A percentile compares a stretch with the other conserved stretches of the same genome.
These are phyloP conservation scores for Artibeus jamaicensis DNA, from an alignment of 2,797 vertebrate species.

Conservation along the genomic window DNA sequence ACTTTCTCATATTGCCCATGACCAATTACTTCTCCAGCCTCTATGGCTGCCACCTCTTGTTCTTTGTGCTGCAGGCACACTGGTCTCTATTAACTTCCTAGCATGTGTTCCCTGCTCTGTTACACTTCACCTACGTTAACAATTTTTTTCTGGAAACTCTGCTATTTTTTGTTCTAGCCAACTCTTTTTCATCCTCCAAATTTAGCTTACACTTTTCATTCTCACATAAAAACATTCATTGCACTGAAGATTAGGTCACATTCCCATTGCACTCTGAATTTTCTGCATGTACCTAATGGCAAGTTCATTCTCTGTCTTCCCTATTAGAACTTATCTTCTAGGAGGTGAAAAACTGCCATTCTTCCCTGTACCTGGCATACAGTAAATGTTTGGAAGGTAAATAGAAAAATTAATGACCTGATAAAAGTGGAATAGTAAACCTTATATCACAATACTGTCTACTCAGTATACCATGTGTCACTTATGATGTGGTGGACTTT, in stretches of 20 bases:
- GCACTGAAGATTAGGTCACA: not conserved
- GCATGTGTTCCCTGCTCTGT: not conserved
- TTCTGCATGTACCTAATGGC: not conserved
- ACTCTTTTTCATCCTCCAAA: not conserved
- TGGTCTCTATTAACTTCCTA: not conserved
- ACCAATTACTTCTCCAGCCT: not conserved
- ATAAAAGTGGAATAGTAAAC: not conserved
- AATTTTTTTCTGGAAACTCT: not conserved
- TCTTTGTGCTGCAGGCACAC: not conserved
- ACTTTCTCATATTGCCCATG: not conserved
- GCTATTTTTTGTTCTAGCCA: not conserved
- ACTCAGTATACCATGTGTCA: not conserved
- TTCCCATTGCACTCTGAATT: not conserved
- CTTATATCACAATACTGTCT: not conserved
- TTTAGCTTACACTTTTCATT: not conserved
- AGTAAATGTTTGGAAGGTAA: not conserved
- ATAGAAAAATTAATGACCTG: not conserved
- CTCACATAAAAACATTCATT: not conserved
- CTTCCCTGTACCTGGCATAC: not conserved
- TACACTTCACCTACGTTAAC: not conserved
- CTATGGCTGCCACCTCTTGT: not conserved
- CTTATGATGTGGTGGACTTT: not conserved
- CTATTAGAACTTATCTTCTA: not conserved
- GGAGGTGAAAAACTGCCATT: not conserved
- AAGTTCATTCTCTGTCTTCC: not conserved